Percentiles rank a stretch among this genome's conserved stretches.
phyloP scores from a whole-genome alignment of 2,797 vertebrate genomes.

The Paedocypris micromegethes region DNA sequence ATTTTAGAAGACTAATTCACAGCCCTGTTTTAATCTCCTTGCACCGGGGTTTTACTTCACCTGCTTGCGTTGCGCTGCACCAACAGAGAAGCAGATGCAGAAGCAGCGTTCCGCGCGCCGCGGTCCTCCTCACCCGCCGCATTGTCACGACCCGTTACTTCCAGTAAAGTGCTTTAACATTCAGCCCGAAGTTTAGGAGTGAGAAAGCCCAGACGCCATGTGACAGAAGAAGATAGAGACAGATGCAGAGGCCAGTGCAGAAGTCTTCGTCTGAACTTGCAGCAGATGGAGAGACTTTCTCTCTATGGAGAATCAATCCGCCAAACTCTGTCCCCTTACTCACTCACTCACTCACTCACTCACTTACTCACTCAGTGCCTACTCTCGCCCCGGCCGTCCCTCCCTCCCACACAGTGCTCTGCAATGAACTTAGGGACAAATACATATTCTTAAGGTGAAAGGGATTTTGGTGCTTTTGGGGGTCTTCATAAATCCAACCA shows the following conservation, averaged over 20 bases:
- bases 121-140: conserved; percentile 58
- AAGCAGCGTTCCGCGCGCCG: conserved; percentile 51
- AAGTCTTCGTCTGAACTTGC: conserved; percentile 46
- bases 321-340: conserved; percentile 47
- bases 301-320: conserved; percentile 38
- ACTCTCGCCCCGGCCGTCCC: conserved; percentile 45
- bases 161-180: conserved; percentile 49
- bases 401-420: conserved; percentile 53
- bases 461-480: conserved; percentile 1
- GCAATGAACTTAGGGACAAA: conserved; percentile 48
- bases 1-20: no score
- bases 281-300: conserved; percentile 60
- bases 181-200: conserved; percentile 39
- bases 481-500: no score
- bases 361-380: conserved; percentile 67
- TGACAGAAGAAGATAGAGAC: conserved; percentile 36
- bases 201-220: conserved; percentile 59
- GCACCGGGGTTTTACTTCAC: conserved; percentile 58
- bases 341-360: no score
- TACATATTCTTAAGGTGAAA: conserved; percentile 35
- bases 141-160: conserved; percentile 59
- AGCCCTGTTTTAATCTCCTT: no score
- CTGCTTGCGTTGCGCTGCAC: conserved; percentile 53
- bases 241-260: conserved; percentile 10
- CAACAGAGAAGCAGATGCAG: conserved; percentile 57